Conservation (phyloP, 2,888 invertebrate species). For the Pomacea canaliculata region DNA sequence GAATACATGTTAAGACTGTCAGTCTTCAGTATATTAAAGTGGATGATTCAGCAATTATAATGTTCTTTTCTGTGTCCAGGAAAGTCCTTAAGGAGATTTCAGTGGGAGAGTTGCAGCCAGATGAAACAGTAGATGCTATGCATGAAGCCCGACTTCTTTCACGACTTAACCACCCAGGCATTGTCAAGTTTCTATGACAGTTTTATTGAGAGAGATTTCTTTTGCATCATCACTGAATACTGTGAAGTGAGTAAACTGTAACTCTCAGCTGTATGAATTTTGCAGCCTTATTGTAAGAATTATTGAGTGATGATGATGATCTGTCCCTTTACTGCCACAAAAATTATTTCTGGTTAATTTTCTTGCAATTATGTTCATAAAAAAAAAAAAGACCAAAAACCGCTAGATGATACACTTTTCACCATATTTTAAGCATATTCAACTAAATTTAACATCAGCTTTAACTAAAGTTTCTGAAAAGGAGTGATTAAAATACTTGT, state of each 20-base stretch:
- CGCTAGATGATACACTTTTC: too few relatives aligned
- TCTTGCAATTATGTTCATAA: too few relatives aligned
- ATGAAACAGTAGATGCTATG: slow-evolving; percentile 69
- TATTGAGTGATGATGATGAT: too few relatives aligned
- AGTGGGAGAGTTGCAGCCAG: slow-evolving; percentile 68
- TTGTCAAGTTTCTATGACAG: slow-evolving; percentile 69
- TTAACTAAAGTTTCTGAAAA: too few relatives aligned
- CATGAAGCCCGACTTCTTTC: slow-evolving; percentile 68
- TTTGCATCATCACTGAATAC: slow-evolving; percentile 70
- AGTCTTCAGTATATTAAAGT: not conserved
- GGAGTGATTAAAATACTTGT: too few relatives aligned
- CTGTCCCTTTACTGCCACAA: too few relatives aligned
- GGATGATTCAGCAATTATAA: not conserved
- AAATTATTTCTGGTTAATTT: too few relatives aligned
- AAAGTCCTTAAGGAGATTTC: slow-evolving; percentile 70
- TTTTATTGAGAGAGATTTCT: slow-evolving; percentile 68
- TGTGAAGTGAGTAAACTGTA: slow-evolving; percentile 63
- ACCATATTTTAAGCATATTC: too few relatives aligned
- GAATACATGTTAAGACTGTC: not conserved
- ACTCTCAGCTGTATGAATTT: not conserved
- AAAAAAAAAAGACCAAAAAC: too few relatives aligned
- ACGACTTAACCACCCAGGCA: slow-evolving; percentile 67
- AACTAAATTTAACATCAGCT: too few relatives aligned
- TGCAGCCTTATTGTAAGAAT: too few relatives aligned
- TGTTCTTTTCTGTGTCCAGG: slow-evolving; percentile 42